These are phyloP conservation scores for Thaleichthys pacificus DNA, from an alignment of 2,797 vertebrate species.

Conservation along the genomic window DNA sequence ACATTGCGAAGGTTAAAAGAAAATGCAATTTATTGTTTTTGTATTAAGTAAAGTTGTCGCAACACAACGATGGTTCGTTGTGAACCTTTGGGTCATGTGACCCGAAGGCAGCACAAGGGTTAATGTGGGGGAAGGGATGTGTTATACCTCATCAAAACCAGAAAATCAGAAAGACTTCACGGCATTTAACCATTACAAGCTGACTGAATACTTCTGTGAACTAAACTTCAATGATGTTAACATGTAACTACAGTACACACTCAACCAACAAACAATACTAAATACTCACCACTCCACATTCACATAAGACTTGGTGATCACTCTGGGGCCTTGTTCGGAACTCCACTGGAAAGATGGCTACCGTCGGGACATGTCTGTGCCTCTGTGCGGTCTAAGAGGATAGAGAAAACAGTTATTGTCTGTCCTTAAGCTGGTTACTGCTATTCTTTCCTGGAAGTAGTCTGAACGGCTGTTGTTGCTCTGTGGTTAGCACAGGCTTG, in stretches of 20 bases:
- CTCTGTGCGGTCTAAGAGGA: conserved; percentile 10
- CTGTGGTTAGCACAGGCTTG: conserved; percentile 6
- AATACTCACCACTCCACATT: conserved; percentile 55
- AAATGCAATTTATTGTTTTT: too few species aligned
- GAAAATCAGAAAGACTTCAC: conserved; percentile 4
- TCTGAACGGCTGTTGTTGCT: background rate
- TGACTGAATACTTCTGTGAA: background rate
- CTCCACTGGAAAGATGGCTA: background rate
- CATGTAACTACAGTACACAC: background rate
- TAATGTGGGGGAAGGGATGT: conserved; percentile 12
- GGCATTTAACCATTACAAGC: background rate
- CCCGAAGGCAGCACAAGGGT: too few species aligned
- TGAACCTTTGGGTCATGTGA: too few species aligned
- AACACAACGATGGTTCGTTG: too few species aligned
- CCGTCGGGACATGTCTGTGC: conserved; percentile 20
- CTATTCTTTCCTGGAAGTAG: background rate
- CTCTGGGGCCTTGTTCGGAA: background rate
- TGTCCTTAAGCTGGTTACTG: background rate
- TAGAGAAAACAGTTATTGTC: conserved; percentile 5
- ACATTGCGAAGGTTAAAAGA: too few species aligned
- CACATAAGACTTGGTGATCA: background rate
- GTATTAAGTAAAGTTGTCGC: too few species aligned
- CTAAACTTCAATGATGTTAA: background rate
- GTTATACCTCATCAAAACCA: conserved; percentile 24
- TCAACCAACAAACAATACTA: background rate